These are phyloP conservation scores for Ascaphus truei DNA, from an alignment of 2,113 vertebrate genomes.

Conservation along the genomic window DNA sequence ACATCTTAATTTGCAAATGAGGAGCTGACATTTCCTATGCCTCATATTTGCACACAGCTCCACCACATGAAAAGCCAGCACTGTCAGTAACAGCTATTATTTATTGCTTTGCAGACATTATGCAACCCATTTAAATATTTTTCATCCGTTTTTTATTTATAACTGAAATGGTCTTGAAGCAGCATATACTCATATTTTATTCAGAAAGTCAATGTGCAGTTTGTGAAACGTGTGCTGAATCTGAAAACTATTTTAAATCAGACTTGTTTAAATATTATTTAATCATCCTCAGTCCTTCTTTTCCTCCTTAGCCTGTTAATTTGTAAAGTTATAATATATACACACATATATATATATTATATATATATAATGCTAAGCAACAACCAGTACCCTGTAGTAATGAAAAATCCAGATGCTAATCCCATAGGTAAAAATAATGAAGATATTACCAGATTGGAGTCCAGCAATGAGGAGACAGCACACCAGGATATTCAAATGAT, in stretches of 20 bases:
- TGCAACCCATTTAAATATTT: constrained; percentile 61
- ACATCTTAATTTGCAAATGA: constrained; percentile 92
- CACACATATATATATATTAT: no score
- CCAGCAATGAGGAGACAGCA: no score
- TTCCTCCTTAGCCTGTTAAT: constrained; percentile 34
- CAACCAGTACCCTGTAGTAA: no score
- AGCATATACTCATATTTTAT: constrained; percentile 68
- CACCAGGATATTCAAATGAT: no score
- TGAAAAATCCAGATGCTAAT: no score
- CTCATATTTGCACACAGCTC: constrained; percentile 62
- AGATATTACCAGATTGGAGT: no score
- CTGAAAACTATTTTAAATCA: constrained; percentile 54
- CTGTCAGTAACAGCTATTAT: constrained; percentile 66
- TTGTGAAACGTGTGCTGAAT: constrained; percentile 57
- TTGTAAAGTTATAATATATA: no score
- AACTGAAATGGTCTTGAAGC: constrained; percentile 53
- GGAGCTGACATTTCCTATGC: constrained; percentile 68
- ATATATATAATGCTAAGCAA: no score
- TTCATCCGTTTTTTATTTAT: constrained; percentile 42
- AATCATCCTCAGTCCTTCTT: constrained; percentile 1
- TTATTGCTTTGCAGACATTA: constrained; percentile 63
- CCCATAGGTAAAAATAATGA: no score
- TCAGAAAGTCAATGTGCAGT: constrained; percentile 60
- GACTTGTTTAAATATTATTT: constrained; percentile 51
- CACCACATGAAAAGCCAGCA: constrained; percentile 61